phyloP scores from a whole-genome alignment of 2,113 vertebrate species.

The Odontophorus gujanensis region DNA sequence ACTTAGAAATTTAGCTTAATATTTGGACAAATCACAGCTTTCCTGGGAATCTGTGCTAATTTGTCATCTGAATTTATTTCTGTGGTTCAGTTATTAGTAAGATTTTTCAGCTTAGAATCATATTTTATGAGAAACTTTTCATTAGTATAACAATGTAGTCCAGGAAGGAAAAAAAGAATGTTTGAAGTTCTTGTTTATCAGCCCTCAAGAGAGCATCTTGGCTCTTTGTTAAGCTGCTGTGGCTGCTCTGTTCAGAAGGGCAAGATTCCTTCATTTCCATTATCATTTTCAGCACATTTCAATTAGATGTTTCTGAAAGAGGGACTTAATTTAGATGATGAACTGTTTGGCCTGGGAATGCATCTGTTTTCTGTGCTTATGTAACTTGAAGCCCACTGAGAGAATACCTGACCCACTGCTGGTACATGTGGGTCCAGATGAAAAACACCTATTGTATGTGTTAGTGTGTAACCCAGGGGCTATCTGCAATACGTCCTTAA shows the following conservation, averaged over 20 bases:
- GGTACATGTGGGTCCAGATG: background rate
- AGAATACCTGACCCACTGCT: background rate
- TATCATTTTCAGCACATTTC: background rate
- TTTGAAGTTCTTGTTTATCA: background rate
- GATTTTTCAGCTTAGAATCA: background rate
- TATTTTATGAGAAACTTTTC: background rate
- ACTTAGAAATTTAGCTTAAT: background rate
- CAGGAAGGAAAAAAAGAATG: background rate
- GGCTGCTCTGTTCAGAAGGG: background rate
- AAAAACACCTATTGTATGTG: background rate
- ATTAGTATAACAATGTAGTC: background rate
- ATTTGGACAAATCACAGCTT: background rate
- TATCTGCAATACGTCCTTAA: background rate
- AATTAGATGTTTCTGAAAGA: background rate
- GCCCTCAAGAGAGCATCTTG: background rate
- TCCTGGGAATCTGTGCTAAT: background rate
- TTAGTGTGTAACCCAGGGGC: background rate
- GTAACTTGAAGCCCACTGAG: background rate
- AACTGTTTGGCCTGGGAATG: background rate
- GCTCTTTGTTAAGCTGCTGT: background rate
- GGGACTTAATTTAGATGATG: background rate
- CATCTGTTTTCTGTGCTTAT: background rate
- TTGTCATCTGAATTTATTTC: background rate
- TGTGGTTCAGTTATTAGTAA: background rate
- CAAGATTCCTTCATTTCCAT: background rate